Evolutionary conservation across 2,113 vertebrate species (phyloP).

Genomic region (Protobothrops flavoviridis): DNA sequence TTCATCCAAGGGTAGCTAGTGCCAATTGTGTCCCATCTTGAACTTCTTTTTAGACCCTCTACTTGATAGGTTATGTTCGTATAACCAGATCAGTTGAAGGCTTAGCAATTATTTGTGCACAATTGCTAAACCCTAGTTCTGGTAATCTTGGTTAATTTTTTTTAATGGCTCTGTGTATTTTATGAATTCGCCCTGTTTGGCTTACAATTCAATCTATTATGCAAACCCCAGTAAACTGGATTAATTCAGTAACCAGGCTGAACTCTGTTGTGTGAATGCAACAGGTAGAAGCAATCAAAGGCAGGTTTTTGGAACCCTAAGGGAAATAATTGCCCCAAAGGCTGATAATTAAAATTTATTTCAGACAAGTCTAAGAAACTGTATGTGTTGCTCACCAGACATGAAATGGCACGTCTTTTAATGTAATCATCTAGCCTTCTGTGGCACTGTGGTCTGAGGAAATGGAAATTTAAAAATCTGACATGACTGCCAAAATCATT

Average conservation of each 20-base stretch:
- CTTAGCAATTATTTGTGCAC: background rate
- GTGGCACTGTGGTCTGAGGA: background rate
- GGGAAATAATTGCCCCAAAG: background rate
- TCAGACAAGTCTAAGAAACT: background rate
- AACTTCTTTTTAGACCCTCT: background rate
- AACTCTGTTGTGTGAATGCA: background rate
- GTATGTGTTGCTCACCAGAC: background rate
- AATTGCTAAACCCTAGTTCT: background rate
- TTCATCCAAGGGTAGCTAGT: background rate
- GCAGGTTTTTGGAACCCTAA: background rate
- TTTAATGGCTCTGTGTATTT: background rate
- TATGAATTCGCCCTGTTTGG: background rate
- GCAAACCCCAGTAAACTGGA: background rate
- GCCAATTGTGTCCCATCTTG: background rate
- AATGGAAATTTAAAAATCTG: background rate
- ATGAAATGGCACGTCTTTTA: background rate
- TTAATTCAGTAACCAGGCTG: background rate
- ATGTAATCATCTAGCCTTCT: background rate
- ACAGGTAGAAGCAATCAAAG: background rate
- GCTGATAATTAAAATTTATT: background rate
- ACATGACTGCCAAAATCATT: background rate
- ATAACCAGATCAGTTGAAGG: background rate
- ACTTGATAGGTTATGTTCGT: background rate
- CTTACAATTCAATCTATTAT: background rate
- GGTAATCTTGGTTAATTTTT: background rate